Evolutionary conservation across 2,888 invertebrate species (phyloP).

Genomic region (Liopterus haemorrhoidalis): DNA sequence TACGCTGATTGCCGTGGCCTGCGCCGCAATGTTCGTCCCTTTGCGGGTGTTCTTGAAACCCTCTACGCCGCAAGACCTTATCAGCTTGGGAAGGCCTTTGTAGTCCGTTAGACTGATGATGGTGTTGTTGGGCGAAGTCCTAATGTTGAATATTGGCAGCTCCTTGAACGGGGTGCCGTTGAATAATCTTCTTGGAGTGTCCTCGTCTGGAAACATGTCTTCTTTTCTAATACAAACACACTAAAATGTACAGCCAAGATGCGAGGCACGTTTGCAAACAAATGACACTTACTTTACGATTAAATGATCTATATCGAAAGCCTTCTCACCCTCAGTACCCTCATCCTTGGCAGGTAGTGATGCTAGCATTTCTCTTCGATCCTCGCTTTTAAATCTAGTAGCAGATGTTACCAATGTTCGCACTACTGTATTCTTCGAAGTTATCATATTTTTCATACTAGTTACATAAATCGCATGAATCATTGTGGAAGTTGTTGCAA

Average conservation of each 20-base stretch:
- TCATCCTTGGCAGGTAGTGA: conserved; percentile 58
- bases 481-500: too few relatives aligned
- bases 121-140: conserved; percentile 83
- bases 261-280: conserved; percentile 2
- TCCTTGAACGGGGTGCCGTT: conserved; percentile 72
- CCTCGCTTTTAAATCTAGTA: conserved; percentile 42
- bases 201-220: conserved; percentile 66
- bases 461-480: too few relatives aligned
- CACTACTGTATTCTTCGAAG: too few relatives aligned
- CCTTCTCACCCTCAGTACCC: conserved; percentile 71
- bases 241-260: conserved; percentile 6
- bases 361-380: conserved; percentile 51
- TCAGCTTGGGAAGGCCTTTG: conserved; percentile 57
- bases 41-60: conserved; percentile 94
- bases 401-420: too few relatives aligned
- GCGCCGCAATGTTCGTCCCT: conserved; percentile 94
- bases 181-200: conserved; percentile 66
- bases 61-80: conserved; percentile 78
- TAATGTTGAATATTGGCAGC: conserved; percentile 76
- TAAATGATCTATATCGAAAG: conserved; percentile 62
- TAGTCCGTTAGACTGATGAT: conserved; percentile 69
- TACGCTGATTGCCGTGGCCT: conserved; percentile 81
- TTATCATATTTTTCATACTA: too few relatives aligned
- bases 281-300: conserved; percentile 52
- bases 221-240: conserved; percentile 52